Conservation (phyloP, 2,113 vertebrate genomes). For the Barbus barbus region DNA sequence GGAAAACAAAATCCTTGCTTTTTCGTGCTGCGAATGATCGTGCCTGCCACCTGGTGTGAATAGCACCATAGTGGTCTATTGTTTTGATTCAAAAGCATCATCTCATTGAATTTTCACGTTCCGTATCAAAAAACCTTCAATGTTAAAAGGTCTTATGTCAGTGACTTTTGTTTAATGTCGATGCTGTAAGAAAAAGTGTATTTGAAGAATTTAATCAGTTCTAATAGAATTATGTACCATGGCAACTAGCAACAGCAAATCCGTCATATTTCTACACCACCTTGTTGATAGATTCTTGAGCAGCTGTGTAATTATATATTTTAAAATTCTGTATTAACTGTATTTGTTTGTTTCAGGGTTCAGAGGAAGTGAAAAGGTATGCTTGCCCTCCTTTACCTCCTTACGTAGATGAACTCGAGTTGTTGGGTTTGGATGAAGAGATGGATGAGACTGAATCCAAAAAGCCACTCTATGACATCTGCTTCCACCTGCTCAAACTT, state of each 20-base stretch:
- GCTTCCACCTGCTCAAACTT: constrained; percentile 94
- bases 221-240: not conserved
- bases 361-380: constrained; percentile 76
- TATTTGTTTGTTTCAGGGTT: constrained; percentile 70
- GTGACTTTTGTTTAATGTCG: too few species aligned
- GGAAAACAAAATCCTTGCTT: too few species aligned
- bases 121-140: too few species aligned
- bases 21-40: too few species aligned
- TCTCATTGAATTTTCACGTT: too few species aligned
- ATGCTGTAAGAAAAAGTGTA: too few species aligned
- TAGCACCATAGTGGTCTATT: too few species aligned
- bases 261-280: not conserved
- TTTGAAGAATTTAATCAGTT: too few species aligned
- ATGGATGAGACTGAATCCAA: constrained; percentile 64
- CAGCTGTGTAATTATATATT: not conserved
- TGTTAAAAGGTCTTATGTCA: too few species aligned
- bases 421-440: constrained; percentile 58
- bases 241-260: not conserved
- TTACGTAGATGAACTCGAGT: constrained; percentile 79
- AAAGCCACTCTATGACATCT: constrained; percentile 83
- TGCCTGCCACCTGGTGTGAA: too few species aligned
- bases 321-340: not conserved
- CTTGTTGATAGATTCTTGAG: not conserved
- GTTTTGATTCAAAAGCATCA: too few species aligned
- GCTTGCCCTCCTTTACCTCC: constrained; percentile 88